Evolutionary conservation across 2,888 invertebrate genomes (phyloP), one percentile per base, ranked within the genome.

Genomic region (Tenodera sinensis): DNA sequence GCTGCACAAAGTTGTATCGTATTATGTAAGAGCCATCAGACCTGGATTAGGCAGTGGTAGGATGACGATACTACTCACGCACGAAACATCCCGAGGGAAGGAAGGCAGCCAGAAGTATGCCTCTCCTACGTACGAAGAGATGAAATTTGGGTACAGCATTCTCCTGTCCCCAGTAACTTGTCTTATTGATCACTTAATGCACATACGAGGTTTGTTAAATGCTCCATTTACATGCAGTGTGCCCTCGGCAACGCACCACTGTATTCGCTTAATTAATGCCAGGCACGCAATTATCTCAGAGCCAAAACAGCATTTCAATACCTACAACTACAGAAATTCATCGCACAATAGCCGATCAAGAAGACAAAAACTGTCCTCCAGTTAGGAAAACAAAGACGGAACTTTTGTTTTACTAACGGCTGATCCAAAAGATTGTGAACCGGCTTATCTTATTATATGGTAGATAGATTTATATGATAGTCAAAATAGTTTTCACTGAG

Each of bases 161-260:
- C 54, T 71, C 54, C 25, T 71, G 54, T 71, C 54, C 28, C 83
- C 87, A 87, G 83, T 89, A 89, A 89, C 83, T 89, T 89, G 89
- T 87, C 87, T 83, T 89, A 89, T 89, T 89, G 89, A 89, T 89
- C 88, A 89, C 89, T 88, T 88, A 89, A 88, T 87, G 88, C 87
- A 90, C 87, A 90, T 89, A 90, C 88, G 87, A 88, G 85, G 89
- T 88, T 89, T 89, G 90, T 89, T 90, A 90, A 90, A 90, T 86
- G 88, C 84, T 83, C 87, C 88, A 90, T 90, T 90, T 90, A 90
- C 90, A 90, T 85, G 89, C 89, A 28, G 82, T 15, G 71, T 81
- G 81, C 82, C 87, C 83, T 87, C n/a, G 27, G 84, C 34, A n/a
- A 28, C n/a, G 9, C 28, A 81, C 27, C 28, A 71, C 54, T 25